These are phyloP conservation scores for Eumeta japonica DNA, from an alignment of 1,140 invertebrate genomes.

Conservation along the genomic window DNA sequence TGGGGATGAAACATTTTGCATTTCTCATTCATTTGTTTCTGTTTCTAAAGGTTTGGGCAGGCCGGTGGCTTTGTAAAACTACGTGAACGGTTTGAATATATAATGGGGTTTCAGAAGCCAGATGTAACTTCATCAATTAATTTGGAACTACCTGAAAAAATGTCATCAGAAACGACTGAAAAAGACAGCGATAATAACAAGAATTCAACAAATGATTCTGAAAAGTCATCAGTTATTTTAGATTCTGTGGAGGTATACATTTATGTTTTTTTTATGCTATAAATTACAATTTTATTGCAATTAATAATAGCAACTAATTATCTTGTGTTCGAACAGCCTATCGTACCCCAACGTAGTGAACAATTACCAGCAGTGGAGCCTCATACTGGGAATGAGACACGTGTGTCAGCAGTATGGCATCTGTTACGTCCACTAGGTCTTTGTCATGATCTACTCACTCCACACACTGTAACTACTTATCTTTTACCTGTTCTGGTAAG, in stretches of 20 bases:
- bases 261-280: conserved; percentile 55
- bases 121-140: conserved; percentile 40
- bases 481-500: conserved; percentile 90
- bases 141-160: conserved; percentile 31
- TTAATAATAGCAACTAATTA: no score
- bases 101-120: conserved; percentile 47
- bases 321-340: no score
- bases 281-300: conserved; percentile 3
- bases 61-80: conserved; percentile 86
- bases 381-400: conserved; percentile 35
- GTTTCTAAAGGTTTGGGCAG: conserved; percentile 73
- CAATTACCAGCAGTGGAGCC: conserved; percentile 43
- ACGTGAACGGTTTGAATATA: conserved; percentile 77
- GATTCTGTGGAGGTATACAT: conserved; percentile 34
- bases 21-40: conserved; percentile 7
- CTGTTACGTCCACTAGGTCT: conserved; percentile 88
- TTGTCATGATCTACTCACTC: conserved; percentile 88
- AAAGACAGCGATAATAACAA: conserved; percentile 33
- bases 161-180: conserved; percentile 45
- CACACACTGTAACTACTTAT: conserved; percentile 87
- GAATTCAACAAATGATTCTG: conserved; percentile 20
- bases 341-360: conserved; percentile 27
- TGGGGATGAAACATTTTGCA: background rate
- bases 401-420: conserved; percentile 50
- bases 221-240: conserved; percentile 29